Evolutionary conservation across 2,797 vertebrate species (phyloP).

Genomic region (Etheostoma perlongum): DNA sequence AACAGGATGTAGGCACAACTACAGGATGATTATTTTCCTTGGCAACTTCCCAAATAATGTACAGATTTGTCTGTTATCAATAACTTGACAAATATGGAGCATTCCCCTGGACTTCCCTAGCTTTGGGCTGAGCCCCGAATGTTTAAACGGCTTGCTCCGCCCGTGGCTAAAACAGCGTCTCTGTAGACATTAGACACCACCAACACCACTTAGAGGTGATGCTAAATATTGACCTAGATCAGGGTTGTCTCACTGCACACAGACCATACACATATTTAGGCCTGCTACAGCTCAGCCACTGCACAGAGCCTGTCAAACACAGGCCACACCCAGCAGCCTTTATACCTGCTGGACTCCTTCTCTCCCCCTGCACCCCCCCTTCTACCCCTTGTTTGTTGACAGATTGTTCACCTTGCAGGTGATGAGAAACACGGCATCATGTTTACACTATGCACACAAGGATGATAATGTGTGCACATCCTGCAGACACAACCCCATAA

Average conservation of each 20-base stretch:
- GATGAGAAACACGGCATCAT: neutral
- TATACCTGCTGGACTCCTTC: too few species aligned
- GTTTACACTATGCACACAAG: neutral
- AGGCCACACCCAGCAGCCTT: slow-evolving; percentile 18
- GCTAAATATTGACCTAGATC: slow-evolving; percentile 14
- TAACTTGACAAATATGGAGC: too few species aligned
- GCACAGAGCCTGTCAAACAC: slow-evolving; percentile 11
- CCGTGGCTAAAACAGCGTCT: too few species aligned
- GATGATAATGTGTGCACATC: slow-evolving; percentile 1
- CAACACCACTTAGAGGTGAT: neutral
- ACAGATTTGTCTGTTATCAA: too few species aligned
- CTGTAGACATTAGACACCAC: slow-evolving; percentile 6
- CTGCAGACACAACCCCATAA: neutral
- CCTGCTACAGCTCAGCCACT: neutral
- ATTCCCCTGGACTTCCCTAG: too few species aligned
- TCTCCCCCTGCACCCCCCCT: neutral
- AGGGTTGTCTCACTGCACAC: slow-evolving; percentile 5
- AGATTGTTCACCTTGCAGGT: neutral
- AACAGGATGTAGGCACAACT: too few species aligned
- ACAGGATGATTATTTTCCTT: too few species aligned
- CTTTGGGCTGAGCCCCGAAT: too few species aligned
- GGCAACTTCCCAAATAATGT: too few species aligned
- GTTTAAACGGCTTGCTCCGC: too few species aligned
- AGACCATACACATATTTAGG: slow-evolving; percentile 19
- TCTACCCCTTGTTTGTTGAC: neutral